A percentile compares a stretch with the other conserved stretches of the same genome.
Evolutionary conservation across 2,888 invertebrate species (phyloP).

Genomic region (Conistra vaccinii): DNA sequence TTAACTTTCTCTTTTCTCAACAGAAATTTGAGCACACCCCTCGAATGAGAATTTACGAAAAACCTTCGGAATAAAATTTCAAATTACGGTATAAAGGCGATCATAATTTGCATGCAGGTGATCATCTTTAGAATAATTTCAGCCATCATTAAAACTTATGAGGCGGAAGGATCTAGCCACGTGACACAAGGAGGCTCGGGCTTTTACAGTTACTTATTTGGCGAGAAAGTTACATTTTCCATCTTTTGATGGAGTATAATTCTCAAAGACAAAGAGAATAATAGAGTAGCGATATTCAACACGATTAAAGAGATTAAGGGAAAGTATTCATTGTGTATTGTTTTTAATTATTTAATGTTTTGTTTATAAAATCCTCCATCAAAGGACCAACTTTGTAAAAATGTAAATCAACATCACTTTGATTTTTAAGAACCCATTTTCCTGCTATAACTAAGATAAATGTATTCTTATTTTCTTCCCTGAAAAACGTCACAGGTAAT

Average conservation of each 20-base stretch:
- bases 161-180: conserved; percentile 55
- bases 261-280: conserved; percentile 48
- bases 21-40: conserved; percentile 66
- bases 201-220: conserved; percentile 32
- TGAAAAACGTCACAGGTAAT: conserved; percentile 78
- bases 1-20: conserved; percentile 72
- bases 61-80: conserved; percentile 67
- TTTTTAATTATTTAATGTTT: conserved; percentile 28
- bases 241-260: conserved; percentile 38
- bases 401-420: conserved; percentile 53
- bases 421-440: conserved; percentile 65
- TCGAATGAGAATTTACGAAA: conserved; percentile 72
- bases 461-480: conserved; percentile 71
- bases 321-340: conserved; percentile 19
- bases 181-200: conserved; percentile 34
- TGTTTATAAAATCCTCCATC: conserved; percentile 11
- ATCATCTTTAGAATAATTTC: conserved; percentile 72
- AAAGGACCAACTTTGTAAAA: neutral
- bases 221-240: conserved; percentile 38
- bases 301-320: conserved; percentile 21
- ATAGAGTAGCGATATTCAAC: conserved; percentile 23
- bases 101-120: conserved; percentile 77
- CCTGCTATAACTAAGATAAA: conserved; percentile 72
- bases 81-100: conserved; percentile 68
- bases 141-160: conserved; percentile 79